These are phyloP conservation scores for Shargacucullia verbasci DNA, from an alignment of 2,888 invertebrate genomes.

Conservation along the genomic window DNA sequence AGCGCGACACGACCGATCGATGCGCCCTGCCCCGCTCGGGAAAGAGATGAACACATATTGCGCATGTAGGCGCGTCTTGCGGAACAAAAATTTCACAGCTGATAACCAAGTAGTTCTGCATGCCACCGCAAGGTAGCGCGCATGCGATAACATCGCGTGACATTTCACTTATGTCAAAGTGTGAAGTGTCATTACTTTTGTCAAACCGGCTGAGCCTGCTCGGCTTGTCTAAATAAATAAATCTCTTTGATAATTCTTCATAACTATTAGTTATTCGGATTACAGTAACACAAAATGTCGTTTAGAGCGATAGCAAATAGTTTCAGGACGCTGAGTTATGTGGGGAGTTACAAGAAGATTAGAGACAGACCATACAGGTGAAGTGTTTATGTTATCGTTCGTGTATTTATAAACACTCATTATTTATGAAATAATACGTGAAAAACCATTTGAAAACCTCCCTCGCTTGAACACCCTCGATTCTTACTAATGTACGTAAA, in stretches of 20 bases:
- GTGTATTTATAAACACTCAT: slow-evolving; percentile 5
- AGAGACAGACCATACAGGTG: slow-evolving; percentile 77
- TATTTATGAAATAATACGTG: background rate
- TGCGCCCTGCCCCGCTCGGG: slow-evolving; percentile 73
- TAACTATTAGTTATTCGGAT: slow-evolving; percentile 13
- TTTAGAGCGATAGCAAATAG: slow-evolving; percentile 75
- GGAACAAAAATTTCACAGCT: slow-evolving; percentile 83
- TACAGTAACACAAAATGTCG: slow-evolving; percentile 69
- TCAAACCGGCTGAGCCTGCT: slow-evolving; percentile 43
- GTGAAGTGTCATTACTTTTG: slow-evolving; percentile 34
- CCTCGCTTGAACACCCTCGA: background rate
- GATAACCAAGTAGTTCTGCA: slow-evolving; percentile 71
- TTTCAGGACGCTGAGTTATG: slow-evolving; percentile 78
- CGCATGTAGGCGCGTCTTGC: slow-evolving; percentile 81
- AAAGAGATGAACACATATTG: slow-evolving; percentile 86
- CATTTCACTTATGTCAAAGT: slow-evolving; percentile 46
- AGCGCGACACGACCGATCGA: slow-evolving; percentile 78
- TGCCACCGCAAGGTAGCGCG: slow-evolving; percentile 70
- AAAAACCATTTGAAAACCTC: background rate
- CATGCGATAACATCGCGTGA: slow-evolving; percentile 63
- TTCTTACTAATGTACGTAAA: background rate
- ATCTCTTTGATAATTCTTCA: slow-evolving; percentile 4
- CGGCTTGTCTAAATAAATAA: slow-evolving; percentile 54
- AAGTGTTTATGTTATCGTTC: slow-evolving; percentile 48
- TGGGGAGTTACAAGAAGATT: slow-evolving; percentile 80